Conservation (phyloP, 2,888 invertebrate genomes). For the Lottia gigantea region DNA sequence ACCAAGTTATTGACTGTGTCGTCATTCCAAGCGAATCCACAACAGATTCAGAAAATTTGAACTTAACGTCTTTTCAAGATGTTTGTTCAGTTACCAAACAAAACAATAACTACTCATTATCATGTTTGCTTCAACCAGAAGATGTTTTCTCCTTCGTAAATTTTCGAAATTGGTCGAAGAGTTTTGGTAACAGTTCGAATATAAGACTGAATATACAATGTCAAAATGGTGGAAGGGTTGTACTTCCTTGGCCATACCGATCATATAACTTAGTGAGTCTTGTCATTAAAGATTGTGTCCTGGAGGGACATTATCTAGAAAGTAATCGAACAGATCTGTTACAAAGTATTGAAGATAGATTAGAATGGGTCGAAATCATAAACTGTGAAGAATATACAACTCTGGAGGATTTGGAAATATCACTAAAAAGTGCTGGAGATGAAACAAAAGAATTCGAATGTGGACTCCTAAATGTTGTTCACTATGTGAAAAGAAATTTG, state of each 20-base stretch:
- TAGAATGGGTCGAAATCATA: background rate
- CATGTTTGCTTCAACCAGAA: background rate
- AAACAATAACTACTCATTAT: too few relatives aligned
- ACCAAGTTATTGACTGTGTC: too few relatives aligned
- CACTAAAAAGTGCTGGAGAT: background rate
- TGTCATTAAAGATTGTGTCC: background rate
- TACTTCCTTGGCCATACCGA: background rate
- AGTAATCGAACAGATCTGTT: background rate
- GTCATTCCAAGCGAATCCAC: too few relatives aligned
- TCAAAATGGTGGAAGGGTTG: background rate
- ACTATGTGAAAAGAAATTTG: background rate
- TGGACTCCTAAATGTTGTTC: background rate
- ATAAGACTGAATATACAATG: background rate
- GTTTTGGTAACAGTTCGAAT: background rate
- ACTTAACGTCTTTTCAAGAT: too few relatives aligned
- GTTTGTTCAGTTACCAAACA: too few relatives aligned
- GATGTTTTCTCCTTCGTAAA: background rate
- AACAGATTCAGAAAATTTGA: too few relatives aligned
- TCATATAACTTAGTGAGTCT: background rate
- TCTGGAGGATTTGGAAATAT: background rate
- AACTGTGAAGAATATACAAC: background rate
- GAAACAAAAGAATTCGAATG: background rate
- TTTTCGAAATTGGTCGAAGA: constrained; percentile 1
- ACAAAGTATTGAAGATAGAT: background rate
- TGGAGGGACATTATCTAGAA: background rate